Evolutionary conservation across 1,140 invertebrate genomes (phyloP), one percentile per base, ranked within the genome.

Genomic region (Latrodectus geometricus): DNA sequence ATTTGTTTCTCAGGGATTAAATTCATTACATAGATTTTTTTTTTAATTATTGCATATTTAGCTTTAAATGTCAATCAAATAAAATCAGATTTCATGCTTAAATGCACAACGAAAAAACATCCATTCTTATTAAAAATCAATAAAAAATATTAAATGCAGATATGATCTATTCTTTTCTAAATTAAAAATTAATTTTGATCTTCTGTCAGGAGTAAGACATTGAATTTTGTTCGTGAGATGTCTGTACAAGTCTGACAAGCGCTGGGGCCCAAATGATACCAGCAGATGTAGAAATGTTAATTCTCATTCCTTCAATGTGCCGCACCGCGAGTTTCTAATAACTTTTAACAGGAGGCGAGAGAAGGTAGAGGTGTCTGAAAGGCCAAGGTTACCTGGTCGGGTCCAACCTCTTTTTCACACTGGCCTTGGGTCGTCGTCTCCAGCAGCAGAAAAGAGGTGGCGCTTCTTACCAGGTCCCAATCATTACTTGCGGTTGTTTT

Each of bases 321-420:
- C 35, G 35, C 77, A 79, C 17, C 77, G 54, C 12, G 49, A 81
- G 79, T 81, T 35, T 66, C 79, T 81, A 81, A 81, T 81, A 81
- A 81, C 79, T 81, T 81, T 56, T 68, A 14, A 61, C n/a, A 9
- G 68, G 49, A 70, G 79, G 70, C 23, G 5, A 74, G 82, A 70
- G 54, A 75, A 84, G 82, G 82, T 84, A 84, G 82, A 84, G 82
- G 82, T 84, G 82, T 84, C 68, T 48, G 82, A 84, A 76, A 84
- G 82, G 82, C 82, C 82, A 84, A 84, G 82, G 82, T 84, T 84
- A 84, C 72, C 82, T 61, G 82, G 73, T 76, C 68, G 73, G 65
- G 82, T 52, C 82, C 82, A 76, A 56, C 82, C 82, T 84, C 73
- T 84, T 84, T 84, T 84, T 84, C 82, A 76, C 82, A 84, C 82